Base-by-base conservation (phyloP, 2,888 invertebrate species). In the Hydraecia micacea region DNA sequence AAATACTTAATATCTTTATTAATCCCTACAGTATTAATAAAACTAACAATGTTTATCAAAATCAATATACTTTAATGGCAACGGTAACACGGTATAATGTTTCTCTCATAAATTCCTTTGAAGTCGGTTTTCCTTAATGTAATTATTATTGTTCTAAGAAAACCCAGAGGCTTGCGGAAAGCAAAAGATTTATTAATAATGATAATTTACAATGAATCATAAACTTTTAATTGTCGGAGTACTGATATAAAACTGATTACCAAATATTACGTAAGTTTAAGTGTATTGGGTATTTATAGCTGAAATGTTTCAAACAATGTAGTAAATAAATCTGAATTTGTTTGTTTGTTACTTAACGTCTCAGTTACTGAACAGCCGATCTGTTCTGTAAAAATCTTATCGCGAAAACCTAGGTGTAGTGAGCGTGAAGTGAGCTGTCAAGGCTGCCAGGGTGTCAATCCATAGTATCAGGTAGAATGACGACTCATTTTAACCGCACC, bases 61-160 rank as follows among this genome's bases (percentile, higher is more conserved):
- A 32, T 72, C 46, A 63, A 62, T 75, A 49, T 15, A 58, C 0
- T 65, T 63, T 42, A 70, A 72, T 66, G 18, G 32, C 46, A 74
- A 63, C 25, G 15, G 32, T 72, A 72, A 65, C 25, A 70, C 72
- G 73, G 72, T 49, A 84, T 74, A 75, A 80, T 73, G 68, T 36
- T 75, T 52, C 49, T 66, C 58, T 76, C 32, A 25, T 68, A 72
- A 81, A 71, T 75, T 73, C 60, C 28, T 75, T 42, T 39, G 36
- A 52, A 28, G 18, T 73, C 63, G 28, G 65, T 79, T 85, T 85
- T 85, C 84, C 85, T 72, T 85, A 72, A 76, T 28, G 75, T 68
- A 46, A 77, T 80, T 71, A 63, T 60, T 55, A 70, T 77, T 62
- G 62, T 85, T 79, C 68, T 69, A 42, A 85, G 75, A 82, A 85